phyloP scores from a whole-genome alignment of 2,797 vertebrate genomes.

The Pteropus rufus region DNA sequence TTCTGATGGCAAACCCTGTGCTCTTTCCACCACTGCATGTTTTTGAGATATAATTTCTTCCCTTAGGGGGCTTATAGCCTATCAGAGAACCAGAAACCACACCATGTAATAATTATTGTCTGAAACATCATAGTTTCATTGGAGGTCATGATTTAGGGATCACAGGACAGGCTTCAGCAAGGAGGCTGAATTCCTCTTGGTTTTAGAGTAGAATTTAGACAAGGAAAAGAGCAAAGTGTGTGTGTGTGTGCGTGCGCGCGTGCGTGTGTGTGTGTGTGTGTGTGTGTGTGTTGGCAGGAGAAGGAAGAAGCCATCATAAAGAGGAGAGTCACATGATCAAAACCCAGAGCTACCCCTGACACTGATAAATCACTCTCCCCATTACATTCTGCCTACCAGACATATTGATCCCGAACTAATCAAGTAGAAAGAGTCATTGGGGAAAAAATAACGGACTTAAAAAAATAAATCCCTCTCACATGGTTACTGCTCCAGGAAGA shows the following conservation, averaged over 20 bases:
- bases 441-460: conserved; percentile 64
- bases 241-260: neutral
- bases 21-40: neutral
- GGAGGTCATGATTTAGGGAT: neutral
- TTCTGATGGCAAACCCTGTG: neutral
- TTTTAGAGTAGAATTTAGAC: neutral
- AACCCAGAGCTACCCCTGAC: conserved; percentile 50
- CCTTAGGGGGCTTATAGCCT: neutral
- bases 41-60: neutral
- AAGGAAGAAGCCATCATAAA: neutral
- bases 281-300: neutral
- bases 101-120: neutral
- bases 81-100: neutral
- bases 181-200: neutral
- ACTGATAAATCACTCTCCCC: conserved; percentile 65
- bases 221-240: neutral
- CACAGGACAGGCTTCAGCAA: neutral
- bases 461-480: conserved; percentile 59
- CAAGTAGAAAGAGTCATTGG: conserved; percentile 70
- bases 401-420: conserved; percentile 70
- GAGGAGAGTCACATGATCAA: conserved; percentile 41
- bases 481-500: conserved; percentile 45
- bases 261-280: neutral
- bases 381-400: conserved; percentile 66
- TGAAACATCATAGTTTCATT: neutral